Percentiles rank a stretch among this genome's conserved stretches.
Conservation (phyloP, 2,113 vertebrate species). For the Sitta europaea region DNA sequence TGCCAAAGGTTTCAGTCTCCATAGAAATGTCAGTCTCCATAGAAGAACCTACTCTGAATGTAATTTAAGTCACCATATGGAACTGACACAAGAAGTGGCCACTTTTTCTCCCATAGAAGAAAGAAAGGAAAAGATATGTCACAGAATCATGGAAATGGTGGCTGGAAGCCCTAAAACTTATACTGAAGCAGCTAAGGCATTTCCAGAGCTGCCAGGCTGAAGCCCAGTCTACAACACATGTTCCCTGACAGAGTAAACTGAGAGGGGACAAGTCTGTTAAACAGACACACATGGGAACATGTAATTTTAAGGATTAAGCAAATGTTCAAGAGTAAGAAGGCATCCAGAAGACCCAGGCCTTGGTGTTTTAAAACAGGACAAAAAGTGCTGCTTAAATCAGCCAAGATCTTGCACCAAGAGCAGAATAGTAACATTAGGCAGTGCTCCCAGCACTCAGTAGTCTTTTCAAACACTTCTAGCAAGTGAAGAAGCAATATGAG, state of each 20-base stretch:
- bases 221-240: background rate
- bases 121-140: background rate
- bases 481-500: background rate
- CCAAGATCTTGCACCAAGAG: background rate
- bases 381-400: background rate
- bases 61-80: background rate
- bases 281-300: background rate
- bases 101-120: background rate
- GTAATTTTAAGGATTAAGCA: background rate
- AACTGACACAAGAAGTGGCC: background rate
- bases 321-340: background rate
- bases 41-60: background rate
- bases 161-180: background rate
- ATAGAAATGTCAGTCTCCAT: background rate
- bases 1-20: slow-evolving; percentile 19
- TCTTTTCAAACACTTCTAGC: background rate
- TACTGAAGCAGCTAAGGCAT: background rate
- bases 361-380: background rate
- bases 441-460: background rate
- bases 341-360: background rate
- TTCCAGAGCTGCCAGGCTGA: background rate
- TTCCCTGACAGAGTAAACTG: background rate
- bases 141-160: background rate
- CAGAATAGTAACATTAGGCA: background rate
- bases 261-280: background rate